Base-by-base conservation (phyloP, 2,888 invertebrate genomes). In the Scaptomyza parva region DNA sequence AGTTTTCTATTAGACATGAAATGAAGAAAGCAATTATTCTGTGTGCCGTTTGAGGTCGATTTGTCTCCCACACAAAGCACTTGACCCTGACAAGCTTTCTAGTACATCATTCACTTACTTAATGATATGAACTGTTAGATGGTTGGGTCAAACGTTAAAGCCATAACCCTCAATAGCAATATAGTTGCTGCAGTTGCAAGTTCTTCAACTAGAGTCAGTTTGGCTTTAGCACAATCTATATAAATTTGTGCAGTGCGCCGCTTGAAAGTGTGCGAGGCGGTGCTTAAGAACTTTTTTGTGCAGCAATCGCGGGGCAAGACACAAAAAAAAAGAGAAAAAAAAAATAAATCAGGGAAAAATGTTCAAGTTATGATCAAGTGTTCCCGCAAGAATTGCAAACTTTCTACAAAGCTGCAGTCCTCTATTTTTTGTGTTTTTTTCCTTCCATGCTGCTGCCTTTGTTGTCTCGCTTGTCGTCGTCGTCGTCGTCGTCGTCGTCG, bases 301-400 rank as follows among this genome's bases (percentile, higher is more conserved):
- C 30, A 37, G 45, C 54, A 33, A 33, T n/a, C n/a, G n/a, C n/a
- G 41, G 24, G 28, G 12, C 48, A 64, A 59, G 26, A 54, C 47
- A 47, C 68, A 72, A 35, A 47, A 70, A 75, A 86, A 83, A 86
- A 87, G n/a, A n/a, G n/a, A n/a, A n/a, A 54, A 47, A 70, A 72
- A 35, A 47, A 70, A 75, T 88, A 83, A 86, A 87, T 83, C 83
- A 78, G 76, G 78, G 76, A 73, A 88, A 83, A 88, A 88, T 84
- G 67, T 78, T 70, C 72, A 84, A 82, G 83, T 84, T 84, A 86
- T 84, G 83, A 84, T 86, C 83, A 88, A 84, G 83, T 88, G 83
- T 82, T 88, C 88, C 83, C 83, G 82, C 88, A 84, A 86, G 83
- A 78, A 88, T 84, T 85, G 74, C 88, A 74, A 84, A 88, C 79